Evolutionary conservation across 2,888 invertebrate species (phyloP).

Genomic region (Plebejus argus): DNA sequence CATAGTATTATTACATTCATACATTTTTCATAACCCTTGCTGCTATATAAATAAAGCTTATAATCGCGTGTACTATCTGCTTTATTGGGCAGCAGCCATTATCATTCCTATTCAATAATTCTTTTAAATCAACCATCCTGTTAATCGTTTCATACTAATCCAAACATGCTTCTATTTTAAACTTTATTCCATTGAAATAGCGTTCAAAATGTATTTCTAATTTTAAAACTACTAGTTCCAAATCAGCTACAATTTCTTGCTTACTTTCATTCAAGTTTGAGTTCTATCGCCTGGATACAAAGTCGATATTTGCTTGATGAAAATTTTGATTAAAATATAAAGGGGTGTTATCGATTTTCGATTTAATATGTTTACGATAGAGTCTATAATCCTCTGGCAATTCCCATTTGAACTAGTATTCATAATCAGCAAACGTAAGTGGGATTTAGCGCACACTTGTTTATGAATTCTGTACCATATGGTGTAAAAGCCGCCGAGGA

Average conservation of each 20-base stretch:
- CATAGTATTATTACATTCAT: not conserved
- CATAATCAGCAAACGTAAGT: conserved; percentile 61
- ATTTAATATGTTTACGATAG: conserved; percentile 29
- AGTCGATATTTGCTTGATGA: not conserved
- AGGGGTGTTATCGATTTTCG: not conserved
- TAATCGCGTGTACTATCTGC: conserved; percentile 31
- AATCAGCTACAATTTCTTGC: not conserved
- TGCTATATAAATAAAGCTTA: conserved; percentile 26
- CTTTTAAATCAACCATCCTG: conserved; percentile 73
- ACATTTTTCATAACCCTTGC: not conserved
- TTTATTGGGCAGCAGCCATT: conserved; percentile 53
- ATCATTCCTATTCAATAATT: conserved; percentile 71
- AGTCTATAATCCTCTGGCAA: conserved; percentile 41
- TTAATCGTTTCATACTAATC: conserved; percentile 67
- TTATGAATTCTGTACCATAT: conserved; percentile 78
- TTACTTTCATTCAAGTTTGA: not conserved
- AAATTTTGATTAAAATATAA: not conserved
- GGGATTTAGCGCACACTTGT: conserved; percentile 73
- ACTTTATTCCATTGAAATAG: not conserved
- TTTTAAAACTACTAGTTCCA: conserved; percentile 22
- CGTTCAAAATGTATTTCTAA: not conserved
- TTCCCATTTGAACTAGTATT: conserved; percentile 37
- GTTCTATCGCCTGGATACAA: not conserved
- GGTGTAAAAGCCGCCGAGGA: conserved; percentile 74
- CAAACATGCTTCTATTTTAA: not conserved